Percentiles rank a stretch among this genome's conserved stretches.
Evolutionary conservation across 2,113 vertebrate species (phyloP).

Genomic region (Oncorhynchus clarkii): DNA sequence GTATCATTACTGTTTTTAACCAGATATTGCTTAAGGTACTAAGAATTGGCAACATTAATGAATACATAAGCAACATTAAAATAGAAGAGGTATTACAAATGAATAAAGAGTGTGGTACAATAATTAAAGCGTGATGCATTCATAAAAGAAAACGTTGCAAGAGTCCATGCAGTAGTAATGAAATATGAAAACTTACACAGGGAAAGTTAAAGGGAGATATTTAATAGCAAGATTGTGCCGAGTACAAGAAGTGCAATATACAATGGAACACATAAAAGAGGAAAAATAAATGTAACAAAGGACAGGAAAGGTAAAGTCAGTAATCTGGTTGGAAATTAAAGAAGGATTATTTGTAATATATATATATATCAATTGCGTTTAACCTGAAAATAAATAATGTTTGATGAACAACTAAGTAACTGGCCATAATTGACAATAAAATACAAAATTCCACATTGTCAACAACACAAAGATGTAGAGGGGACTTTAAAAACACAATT

Average conservation of each 20-base stretch:
- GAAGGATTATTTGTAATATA: slow-evolving; percentile 1
- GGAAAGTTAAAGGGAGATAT: slow-evolving; percentile 72
- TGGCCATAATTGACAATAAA: slow-evolving; percentile 30
- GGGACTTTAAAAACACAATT: slow-evolving; percentile 35
- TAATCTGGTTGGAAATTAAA: not conserved
- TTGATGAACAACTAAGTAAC: slow-evolving; percentile 20
- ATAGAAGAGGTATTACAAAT: too few relatives aligned
- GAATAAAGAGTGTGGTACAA: too few relatives aligned
- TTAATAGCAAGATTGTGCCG: slow-evolving; percentile 82
- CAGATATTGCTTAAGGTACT: too few relatives aligned
- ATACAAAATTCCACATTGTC: slow-evolving; percentile 15
- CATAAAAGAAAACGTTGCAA: too few relatives aligned
- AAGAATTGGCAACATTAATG: too few relatives aligned
- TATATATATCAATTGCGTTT: not conserved
- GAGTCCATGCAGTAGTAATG: not conserved
- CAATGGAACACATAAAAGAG: slow-evolving; percentile 57
- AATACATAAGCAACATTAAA: too few relatives aligned
- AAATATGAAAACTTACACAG: slow-evolving; percentile 38
- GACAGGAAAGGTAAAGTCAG: slow-evolving; percentile 20
- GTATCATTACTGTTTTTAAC: too few relatives aligned
- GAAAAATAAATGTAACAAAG: slow-evolving; percentile 13
- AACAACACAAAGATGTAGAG: slow-evolving; percentile 24
- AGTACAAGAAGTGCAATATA: slow-evolving; percentile 74
- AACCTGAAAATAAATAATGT: not conserved
- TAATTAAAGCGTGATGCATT: too few relatives aligned